These are phyloP conservation scores for Rhizoglyphus robini DNA, from an alignment of 1,140 invertebrate species.

Conservation along the genomic window DNA sequence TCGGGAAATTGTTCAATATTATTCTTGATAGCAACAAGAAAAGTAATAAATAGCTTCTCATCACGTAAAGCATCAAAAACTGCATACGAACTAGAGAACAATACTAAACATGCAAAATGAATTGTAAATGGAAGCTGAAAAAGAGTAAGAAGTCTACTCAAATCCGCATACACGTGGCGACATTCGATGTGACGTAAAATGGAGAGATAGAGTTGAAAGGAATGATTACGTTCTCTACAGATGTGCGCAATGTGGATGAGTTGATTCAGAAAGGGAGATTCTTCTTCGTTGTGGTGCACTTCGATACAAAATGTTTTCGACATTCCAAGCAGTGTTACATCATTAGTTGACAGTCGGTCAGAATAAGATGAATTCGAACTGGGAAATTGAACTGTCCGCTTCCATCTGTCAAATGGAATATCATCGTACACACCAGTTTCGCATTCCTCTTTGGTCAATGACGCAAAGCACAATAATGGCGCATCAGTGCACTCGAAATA, in stretches of 20 bases:
- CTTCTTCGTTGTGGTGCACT: neutral
- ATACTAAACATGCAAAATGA: slow-evolving; percentile 1
- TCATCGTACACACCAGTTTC: neutral
- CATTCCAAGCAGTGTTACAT: neutral
- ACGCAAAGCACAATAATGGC: neutral
- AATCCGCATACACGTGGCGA: neutral
- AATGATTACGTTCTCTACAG: neutral
- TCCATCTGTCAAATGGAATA: neutral
- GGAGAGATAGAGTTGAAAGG: neutral
- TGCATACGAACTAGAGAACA: neutral
- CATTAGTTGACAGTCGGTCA: neutral
- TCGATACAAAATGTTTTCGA: neutral
- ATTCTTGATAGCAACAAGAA: neutral
- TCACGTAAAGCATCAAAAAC: neutral
- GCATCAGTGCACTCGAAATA: neutral
- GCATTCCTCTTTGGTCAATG: no score
- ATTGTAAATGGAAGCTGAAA: neutral
- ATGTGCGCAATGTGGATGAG: neutral
- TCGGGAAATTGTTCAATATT: neutral
- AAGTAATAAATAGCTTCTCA: neutral
- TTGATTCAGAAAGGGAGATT: neutral
- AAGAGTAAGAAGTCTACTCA: neutral
- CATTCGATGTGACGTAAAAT: neutral
- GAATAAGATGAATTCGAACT: no score
- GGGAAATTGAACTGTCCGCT: neutral